Evolutionary conservation across 2,888 invertebrate genomes (phyloP), one percentile per base, ranked within the genome.

Genomic region (Liodrosophila aerea): DNA sequence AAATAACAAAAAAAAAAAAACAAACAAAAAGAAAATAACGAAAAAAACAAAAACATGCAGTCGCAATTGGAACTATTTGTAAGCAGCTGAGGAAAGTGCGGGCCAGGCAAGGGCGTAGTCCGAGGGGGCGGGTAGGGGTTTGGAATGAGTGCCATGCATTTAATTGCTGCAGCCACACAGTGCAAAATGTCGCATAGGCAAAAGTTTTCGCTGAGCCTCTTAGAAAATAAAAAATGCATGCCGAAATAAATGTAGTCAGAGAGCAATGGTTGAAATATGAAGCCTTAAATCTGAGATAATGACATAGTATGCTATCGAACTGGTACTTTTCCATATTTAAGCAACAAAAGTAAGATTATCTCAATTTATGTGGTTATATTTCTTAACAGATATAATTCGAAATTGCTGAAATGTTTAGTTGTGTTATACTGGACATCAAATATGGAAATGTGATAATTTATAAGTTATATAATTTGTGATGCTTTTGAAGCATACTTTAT

Each of bases 1-100:
- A 75, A 72, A 49, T 31, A 30, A 12, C 40, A 61, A 12, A 45
- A 53, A 40, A 18, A 39, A n/a, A 39, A 46, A 30, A 16, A 7
- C 18, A 9, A 27, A 34, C 9, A 36, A 22, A 46, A n/a, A n/a
- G n/a, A n/a, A n/a, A 22, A 22, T 22, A 22, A 22, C 3, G 22
- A 2, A 22, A 22, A 22, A 11, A 40, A 40, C 18, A 27, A 12
- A 41, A 67, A 74, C 73, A 74, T 82, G 64, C 72, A 82, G 78
- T 72, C 78, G 66, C 82, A 78, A 78, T 78, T 85, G 85, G 69
- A 77, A 85, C 75, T 81, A 74, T 78, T 78, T 74, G 77, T 36
- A 37, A 60, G 69, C 57, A 36, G 57, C 39, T 27, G 52, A 4
- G 29, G 46, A 15, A 11, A 13, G 5, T 9, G 18, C 7, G 2